Evolutionary conservation across 2,113 vertebrate species (phyloP).

Genomic region (Lophochroa leadbeateri): DNA sequence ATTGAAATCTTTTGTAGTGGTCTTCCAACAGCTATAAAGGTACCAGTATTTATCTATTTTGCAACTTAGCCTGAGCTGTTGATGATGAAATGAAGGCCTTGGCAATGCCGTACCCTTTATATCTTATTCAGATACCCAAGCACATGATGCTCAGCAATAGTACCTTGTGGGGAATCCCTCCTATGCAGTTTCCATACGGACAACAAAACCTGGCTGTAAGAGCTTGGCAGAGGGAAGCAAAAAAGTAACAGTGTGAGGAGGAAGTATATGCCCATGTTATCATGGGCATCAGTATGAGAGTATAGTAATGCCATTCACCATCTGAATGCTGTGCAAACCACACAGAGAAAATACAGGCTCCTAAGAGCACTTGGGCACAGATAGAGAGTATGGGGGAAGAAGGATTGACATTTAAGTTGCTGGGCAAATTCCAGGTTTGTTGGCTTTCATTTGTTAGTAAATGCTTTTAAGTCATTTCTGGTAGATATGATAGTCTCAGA

Average conservation of each 20-base stretch:
- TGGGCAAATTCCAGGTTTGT: background rate
- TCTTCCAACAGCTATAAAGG: background rate
- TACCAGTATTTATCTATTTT: background rate
- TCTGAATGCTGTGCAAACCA: background rate
- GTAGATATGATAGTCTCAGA: background rate
- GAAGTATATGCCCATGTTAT: background rate
- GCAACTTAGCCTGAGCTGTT: background rate
- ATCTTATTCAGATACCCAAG: background rate
- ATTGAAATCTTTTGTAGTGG: background rate
- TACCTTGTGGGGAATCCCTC: accelerated
- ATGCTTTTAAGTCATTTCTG: background rate
- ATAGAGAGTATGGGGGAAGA: background rate
- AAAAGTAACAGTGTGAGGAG: background rate
- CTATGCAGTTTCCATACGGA: background rate
- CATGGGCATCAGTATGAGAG: background rate
- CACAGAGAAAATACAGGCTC: background rate
- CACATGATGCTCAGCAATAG: background rate
- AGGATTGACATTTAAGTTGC: background rate
- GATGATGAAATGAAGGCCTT: background rate
- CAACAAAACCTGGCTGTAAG: background rate
- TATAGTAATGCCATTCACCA: background rate
- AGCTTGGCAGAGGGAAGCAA: background rate
- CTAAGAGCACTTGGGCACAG: background rate
- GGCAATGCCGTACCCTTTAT: background rate
- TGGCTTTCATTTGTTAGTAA: background rate